A percentile compares a stretch with the other conserved stretches of the same genome.
Evolutionary conservation across 1,140 invertebrate species (phyloP).

Genomic region (Mamestra configurata): DNA sequence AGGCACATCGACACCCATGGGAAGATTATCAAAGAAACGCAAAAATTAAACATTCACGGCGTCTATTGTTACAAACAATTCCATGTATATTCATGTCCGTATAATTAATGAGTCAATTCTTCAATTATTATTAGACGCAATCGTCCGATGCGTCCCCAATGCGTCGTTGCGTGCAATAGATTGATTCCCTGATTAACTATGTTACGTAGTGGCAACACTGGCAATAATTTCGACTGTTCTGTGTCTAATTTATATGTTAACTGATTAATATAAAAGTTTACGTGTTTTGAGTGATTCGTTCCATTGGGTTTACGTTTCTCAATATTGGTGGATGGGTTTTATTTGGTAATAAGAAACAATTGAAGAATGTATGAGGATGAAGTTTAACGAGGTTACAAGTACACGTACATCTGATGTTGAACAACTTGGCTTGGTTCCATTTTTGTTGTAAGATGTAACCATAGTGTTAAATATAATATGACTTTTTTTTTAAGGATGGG

Average conservation of each 20-base stretch:
- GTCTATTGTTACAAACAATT: conserved; percentile 45
- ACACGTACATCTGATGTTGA: no score
- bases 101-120: conserved; percentile 49
- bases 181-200: conserved; percentile 31
- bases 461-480: no score
- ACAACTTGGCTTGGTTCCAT: no score
- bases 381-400: neutral
- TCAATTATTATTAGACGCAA: conserved; percentile 46
- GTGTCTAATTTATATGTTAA: conserved; percentile 22
- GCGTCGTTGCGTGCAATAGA: conserved; percentile 48
- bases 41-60: conserved; percentile 29
- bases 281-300: conserved; percentile 24
- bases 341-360: conserved; percentile 11
- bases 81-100: conserved; percentile 40
- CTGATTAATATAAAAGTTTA: conserved; percentile 3
- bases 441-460: no score
- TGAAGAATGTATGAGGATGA: neutral
- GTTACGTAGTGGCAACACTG: conserved; percentile 18
- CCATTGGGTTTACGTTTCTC: conserved; percentile 26
- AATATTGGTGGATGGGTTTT: conserved; percentile 5
- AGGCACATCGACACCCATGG: conserved; percentile 9
- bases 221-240: neutral
- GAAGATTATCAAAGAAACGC: conserved; percentile 38
- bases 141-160: conserved; percentile 40
- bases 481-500: no score